Percentiles rank a stretch among this genome's conserved stretches.
These are phyloP conservation scores for Chrysodeixis includens DNA, from an alignment of 2,888 invertebrate genomes.

Conservation along the genomic window DNA sequence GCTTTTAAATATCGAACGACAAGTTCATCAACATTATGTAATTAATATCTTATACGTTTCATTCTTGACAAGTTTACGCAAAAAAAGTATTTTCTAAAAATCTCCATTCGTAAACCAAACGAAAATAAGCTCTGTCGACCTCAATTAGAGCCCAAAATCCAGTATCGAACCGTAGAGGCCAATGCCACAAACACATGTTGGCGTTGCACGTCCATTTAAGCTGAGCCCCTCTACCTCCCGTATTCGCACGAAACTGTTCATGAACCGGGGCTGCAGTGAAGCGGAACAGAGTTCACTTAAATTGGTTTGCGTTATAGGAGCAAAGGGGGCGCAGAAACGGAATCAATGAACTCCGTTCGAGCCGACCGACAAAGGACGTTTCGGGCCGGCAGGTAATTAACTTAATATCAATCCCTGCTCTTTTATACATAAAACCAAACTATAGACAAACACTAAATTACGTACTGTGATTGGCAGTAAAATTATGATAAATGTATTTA, in stretches of 20 bases:
- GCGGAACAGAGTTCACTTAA: constrained; percentile 62
- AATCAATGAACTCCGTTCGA: constrained; percentile 87
- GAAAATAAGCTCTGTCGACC: constrained; percentile 46
- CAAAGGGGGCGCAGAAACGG: constrained; percentile 83
- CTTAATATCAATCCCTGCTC: constrained; percentile 83
- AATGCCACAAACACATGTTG: constrained; percentile 87
- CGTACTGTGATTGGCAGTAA: constrained; percentile 37
- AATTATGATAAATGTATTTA: constrained; percentile 30
- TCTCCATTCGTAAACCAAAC: constrained; percentile 51
- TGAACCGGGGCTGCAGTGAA: constrained; percentile 46
- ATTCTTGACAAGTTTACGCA: constrained; percentile 58
- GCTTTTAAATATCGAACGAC: constrained; percentile 44
- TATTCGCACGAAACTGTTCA: constrained; percentile 37
- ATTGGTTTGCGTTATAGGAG: constrained; percentile 74
- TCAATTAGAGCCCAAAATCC: constrained; percentile 67
- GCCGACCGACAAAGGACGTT: constrained; percentile 87
- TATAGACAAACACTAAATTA: constrained; percentile 47
- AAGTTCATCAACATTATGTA: constrained; percentile 54
- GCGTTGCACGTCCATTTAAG: constrained; percentile 68
- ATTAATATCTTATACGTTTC: constrained; percentile 57
- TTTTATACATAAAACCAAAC: constrained; percentile 70
- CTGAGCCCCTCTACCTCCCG: constrained; percentile 68
- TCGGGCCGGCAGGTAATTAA: constrained; percentile 86
- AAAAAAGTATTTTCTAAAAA: constrained; percentile 71
- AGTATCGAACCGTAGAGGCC: constrained; percentile 71